phyloP scores from a whole-genome alignment of 2,113 vertebrate genomes.

The Grus americana region DNA sequence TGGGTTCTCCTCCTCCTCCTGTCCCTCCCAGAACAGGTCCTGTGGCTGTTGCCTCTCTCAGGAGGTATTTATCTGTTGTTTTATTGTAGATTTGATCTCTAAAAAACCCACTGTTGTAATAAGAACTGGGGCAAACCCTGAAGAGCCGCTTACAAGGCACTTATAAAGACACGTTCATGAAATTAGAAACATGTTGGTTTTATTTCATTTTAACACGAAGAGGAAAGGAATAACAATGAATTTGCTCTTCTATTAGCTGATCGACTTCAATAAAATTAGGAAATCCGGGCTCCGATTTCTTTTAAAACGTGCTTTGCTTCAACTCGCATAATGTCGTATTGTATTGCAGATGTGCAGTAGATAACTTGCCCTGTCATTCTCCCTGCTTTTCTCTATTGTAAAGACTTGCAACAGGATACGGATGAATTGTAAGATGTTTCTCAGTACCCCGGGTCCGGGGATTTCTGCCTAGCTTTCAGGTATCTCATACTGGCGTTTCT shows the following conservation, averaged over 20 bases:
- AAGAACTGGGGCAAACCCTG: not conserved
- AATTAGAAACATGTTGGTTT: not conserved
- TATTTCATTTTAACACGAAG: not conserved
- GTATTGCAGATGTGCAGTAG: not conserved
- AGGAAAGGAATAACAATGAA: not conserved
- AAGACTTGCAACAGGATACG: not conserved
- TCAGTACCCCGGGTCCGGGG: not conserved
- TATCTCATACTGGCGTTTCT: not conserved
- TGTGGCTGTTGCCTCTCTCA: constrained; percentile 79
- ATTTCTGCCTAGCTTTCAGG: not conserved
- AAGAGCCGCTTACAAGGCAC: not conserved
- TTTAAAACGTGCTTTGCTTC: not conserved
- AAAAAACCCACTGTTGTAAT: not conserved
- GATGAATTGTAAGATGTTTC: not conserved
- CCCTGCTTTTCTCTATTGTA: not conserved
- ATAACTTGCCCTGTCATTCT: not conserved
- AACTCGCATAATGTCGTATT: rapidly evolving
- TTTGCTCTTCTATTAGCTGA: not conserved
- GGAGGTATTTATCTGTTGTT: constrained; percentile 46
- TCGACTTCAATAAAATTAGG: not conserved
- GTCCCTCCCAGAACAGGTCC: constrained; percentile 93
- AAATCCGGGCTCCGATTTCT: not conserved
- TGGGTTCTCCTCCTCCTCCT: constrained; percentile 92
- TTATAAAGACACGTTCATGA: not conserved
- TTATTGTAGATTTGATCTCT: not conserved